Conservation (phyloP, 2,113 vertebrate genomes). For the Pimephales promelas region DNA sequence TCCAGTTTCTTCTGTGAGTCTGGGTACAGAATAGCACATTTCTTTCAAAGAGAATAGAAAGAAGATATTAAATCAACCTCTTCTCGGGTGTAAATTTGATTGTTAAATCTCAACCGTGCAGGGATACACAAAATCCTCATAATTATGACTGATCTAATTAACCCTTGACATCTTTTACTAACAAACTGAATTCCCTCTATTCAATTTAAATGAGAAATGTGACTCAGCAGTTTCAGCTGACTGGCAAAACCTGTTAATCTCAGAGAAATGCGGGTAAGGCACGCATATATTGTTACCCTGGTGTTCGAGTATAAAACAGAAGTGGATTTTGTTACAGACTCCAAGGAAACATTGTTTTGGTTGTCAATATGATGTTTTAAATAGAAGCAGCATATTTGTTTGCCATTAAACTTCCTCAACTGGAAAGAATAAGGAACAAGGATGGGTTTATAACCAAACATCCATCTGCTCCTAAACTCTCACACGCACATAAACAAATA, state of each 20-base stretch:
- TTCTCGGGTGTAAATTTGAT: neutral
- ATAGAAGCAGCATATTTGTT: neutral
- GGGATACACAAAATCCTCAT: neutral
- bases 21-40: neutral
- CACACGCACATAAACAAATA: conserved; percentile 8
- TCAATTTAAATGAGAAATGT: neutral
- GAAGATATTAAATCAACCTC: neutral
- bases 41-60: neutral
- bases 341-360: conserved; percentile 1
- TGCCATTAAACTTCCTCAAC: neutral
- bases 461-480: neutral
- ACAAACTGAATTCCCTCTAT: neutral
- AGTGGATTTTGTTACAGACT: neutral
- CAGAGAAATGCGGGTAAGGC: neutral
- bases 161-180: neutral
- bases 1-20: neutral
- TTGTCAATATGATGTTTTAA: neutral
- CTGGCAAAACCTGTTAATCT: conserved; percentile 3
- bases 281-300: neutral
- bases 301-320: neutral
- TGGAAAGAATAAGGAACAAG: neutral
- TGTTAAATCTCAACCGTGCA: neutral
- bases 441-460: neutral
- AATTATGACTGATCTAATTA: neutral
- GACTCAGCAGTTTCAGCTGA: neutral